Conservation (phyloP, 2,888 invertebrate genomes). For the Phanerotoma sp. region DNA sequence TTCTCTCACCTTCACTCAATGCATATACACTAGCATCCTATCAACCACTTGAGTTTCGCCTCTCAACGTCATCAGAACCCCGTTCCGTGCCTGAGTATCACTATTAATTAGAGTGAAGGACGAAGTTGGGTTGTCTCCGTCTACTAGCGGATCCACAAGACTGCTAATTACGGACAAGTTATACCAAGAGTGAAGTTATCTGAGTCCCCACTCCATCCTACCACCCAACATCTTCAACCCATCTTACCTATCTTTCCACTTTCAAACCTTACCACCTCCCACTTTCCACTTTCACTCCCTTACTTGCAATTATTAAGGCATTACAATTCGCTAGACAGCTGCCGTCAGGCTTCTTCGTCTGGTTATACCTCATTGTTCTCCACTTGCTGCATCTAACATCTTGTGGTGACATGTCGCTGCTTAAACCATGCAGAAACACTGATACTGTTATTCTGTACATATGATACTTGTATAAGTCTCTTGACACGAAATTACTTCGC, state of each 20-base stretch:
- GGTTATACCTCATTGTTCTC: neutral
- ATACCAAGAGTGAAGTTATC: conserved; percentile 29
- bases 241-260: neutral
- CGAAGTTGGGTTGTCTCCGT: conserved; percentile 44
- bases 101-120: conserved; percentile 47
- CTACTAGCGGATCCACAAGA: conserved; percentile 39
- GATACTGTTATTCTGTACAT: too few species aligned
- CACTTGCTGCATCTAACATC: neutral
- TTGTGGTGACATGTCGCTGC: neutral
- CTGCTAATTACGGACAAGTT: conserved; percentile 46
- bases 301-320: conserved; percentile 46
- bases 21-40: conserved; percentile 5
- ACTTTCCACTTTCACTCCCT: conserved; percentile 34
- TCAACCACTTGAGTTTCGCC: conserved; percentile 11
- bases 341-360: conserved; percentile 20
- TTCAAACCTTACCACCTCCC: neutral
- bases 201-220: too few species aligned
- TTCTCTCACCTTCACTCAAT: conserved; percentile 6
- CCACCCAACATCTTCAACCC: too few species aligned
- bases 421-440: too few species aligned
- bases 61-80: conserved; percentile 2
- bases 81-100: conserved; percentile 36
- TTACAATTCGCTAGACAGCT: conserved; percentile 38
- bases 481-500: too few species aligned
- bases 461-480: neutral